Percentiles rank a stretch among this genome's conserved stretches.
Evolutionary conservation across 2,113 vertebrate species (phyloP).

Genomic region (Hyaena hyaena): DNA sequence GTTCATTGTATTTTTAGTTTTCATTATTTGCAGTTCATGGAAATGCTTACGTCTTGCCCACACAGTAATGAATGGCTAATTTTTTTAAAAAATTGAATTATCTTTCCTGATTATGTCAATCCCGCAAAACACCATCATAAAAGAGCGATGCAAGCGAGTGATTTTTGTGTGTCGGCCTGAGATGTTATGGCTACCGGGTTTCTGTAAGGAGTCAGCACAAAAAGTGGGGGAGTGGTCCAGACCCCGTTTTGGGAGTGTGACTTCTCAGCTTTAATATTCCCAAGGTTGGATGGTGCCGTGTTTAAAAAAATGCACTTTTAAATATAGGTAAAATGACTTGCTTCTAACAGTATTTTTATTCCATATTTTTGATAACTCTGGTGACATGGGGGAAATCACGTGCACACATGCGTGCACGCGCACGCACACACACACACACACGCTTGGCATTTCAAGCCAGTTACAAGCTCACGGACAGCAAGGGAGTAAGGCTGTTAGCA

Average conservation of each 20-base stretch:
- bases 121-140: background rate
- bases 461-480: too few relatives aligned
- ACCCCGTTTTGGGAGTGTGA: background rate
- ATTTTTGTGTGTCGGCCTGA: background rate
- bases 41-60: constrained; percentile 78
- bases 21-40: constrained; percentile 85
- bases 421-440: too few relatives aligned
- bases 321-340: background rate
- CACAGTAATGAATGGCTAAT: constrained; percentile 77
- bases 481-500: fast-evolving
- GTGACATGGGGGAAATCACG: background rate
- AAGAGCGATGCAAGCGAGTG: background rate
- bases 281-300: too few relatives aligned
- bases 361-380: background rate
- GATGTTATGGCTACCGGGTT: background rate
- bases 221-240: fast-evolving
- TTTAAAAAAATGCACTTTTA: background rate
- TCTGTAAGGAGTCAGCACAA: background rate
- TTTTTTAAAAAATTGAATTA: constrained; percentile 82
- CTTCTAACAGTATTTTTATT: background rate
- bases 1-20: constrained; percentile 84
- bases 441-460: fast-evolving
- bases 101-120: constrained; percentile 78
- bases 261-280: background rate
- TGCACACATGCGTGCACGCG: background rate